Percentiles rank a stretch among this genome's conserved stretches.
These are phyloP conservation scores for Epistrophella euchroma DNA, from an alignment of 2,888 invertebrate species.

Conservation along the genomic window DNA sequence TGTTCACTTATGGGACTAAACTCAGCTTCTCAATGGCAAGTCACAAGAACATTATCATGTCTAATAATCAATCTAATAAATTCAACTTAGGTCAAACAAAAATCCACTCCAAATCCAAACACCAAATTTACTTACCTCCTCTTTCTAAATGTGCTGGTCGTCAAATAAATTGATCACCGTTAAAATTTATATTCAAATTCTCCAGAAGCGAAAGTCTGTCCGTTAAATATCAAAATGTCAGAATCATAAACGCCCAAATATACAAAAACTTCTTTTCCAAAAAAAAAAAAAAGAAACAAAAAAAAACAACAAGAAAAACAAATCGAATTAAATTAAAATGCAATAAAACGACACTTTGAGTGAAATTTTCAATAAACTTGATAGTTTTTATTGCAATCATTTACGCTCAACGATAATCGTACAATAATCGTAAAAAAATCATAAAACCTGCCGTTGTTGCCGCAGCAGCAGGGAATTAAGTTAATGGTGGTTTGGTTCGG, in stretches of 20 bases:
- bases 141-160: background rate
- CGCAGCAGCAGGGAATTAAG: slow-evolving; percentile 62
- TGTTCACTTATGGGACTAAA: background rate
- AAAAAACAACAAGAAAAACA: slow-evolving; percentile 36
- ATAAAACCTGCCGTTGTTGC: slow-evolving; percentile 76
- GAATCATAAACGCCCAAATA: slow-evolving; percentile 36
- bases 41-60: background rate
- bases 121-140: slow-evolving; percentile 1
- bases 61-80: slow-evolving; percentile 29
- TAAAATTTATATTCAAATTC: slow-evolving; percentile 37
- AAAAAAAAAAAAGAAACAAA: background rate
- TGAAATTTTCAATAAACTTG: slow-evolving; percentile 78
- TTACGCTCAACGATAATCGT: slow-evolving; percentile 79
- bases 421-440: slow-evolving; percentile 78
- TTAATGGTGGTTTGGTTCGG: slow-evolving; percentile 54
- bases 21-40: background rate
- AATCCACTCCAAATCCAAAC: background rate
- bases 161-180: slow-evolving; percentile 39
- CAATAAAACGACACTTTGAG: slow-evolving; percentile 77
- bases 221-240: slow-evolving; percentile 57
- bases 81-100: slow-evolving; percentile 31
- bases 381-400: slow-evolving; percentile 79
- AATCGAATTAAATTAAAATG: slow-evolving; percentile 77
- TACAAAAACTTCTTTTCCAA: slow-evolving; percentile 8
- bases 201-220: slow-evolving; percentile 17